A percentile compares a stretch with the other conserved stretches of the same genome.
phyloP scores from a whole-genome alignment of 1,140 invertebrate genomes.

The Drosophila tropicalis region DNA sequence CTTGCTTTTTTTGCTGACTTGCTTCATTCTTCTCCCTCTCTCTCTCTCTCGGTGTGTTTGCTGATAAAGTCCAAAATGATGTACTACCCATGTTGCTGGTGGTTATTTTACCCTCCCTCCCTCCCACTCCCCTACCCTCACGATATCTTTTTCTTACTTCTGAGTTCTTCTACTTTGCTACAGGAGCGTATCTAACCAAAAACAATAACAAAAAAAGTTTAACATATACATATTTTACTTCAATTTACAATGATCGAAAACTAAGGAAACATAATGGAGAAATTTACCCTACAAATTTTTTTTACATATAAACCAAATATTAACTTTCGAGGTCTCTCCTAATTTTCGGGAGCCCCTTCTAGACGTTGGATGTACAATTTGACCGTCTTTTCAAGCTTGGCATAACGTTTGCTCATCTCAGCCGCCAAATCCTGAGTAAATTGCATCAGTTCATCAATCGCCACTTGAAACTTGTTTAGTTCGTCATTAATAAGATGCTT shows the following conservation, averaged over 20 bases:
- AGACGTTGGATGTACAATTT: too few relatives aligned
- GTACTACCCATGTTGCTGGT: conserved; percentile 70
- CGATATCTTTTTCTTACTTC: too few relatives aligned
- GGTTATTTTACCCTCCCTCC: conserved; percentile 35
- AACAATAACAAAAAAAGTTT: too few relatives aligned
- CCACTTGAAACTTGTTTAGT: conserved; percentile 27
- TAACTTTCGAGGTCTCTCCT: too few relatives aligned
- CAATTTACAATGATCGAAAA: background rate
- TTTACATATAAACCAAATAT: too few relatives aligned
- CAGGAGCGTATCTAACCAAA: conserved; percentile 32
- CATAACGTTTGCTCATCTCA: conserved; percentile 30
- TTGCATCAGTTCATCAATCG: conserved; percentile 28
- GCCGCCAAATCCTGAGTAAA: conserved; percentile 19
- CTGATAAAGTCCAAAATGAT: conserved; percentile 82
- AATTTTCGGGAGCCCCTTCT: background rate
- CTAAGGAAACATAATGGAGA: background rate
- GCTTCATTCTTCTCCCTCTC: conserved; percentile 1
- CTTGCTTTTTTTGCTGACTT: conserved; percentile 44
- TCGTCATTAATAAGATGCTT: conserved; percentile 13
- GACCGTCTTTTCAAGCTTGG: conserved; percentile 3
- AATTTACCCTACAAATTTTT: too few relatives aligned
- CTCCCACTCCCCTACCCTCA: background rate
- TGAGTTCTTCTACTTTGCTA: background rate
- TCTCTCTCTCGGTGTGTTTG: too few relatives aligned
- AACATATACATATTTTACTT: too few relatives aligned